Conservation (phyloP, 2,888 invertebrate species). For the Branchipolynoe longqiensis region DNA sequence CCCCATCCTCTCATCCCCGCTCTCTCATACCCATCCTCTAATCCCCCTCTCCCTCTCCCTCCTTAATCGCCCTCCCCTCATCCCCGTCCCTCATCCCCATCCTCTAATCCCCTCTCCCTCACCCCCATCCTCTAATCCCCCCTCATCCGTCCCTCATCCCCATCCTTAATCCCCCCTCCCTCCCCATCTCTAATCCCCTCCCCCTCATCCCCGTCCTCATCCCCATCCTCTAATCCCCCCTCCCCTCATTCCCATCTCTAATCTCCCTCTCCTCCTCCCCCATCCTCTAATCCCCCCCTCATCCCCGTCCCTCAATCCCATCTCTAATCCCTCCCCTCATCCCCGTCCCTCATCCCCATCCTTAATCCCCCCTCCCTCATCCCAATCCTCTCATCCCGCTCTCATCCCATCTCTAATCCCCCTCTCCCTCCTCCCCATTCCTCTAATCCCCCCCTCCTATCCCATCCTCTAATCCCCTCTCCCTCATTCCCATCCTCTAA, state of each 20-base stretch:
- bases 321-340: background rate
- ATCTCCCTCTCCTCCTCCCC: background rate
- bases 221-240: background rate
- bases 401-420: background rate
- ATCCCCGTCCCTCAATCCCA: background rate
- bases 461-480: background rate
- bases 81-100: background rate
- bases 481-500: too few relatives aligned
- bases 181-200: background rate
- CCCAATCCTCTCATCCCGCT: background rate
- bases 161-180: background rate
- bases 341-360: background rate
- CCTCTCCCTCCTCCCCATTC: background rate
- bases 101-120: background rate
- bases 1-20: background rate
- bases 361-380: background rate
- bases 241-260: background rate
- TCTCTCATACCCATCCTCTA: background rate
- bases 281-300: background rate
- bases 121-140: background rate
- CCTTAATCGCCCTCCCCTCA: background rate
- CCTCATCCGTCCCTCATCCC: background rate
- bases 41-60: background rate
- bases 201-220: background rate
- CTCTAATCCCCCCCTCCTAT: background rate